phyloP scores from a whole-genome alignment of 2,888 invertebrate genomes.

The Odontomyia ornata region DNA sequence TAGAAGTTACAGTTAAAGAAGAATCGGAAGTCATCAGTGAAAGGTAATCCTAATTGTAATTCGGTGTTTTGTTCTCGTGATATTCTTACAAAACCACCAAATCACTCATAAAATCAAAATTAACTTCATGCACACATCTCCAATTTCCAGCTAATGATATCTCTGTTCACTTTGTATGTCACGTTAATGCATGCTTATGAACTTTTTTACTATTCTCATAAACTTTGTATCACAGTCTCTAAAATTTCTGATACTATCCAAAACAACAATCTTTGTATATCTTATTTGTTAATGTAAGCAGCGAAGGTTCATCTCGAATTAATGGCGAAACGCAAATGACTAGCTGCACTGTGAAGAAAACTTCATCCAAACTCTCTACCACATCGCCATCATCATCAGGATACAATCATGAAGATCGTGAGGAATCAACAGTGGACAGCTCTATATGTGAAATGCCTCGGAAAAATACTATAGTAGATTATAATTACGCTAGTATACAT shows the following conservation, averaged over 20 bases:
- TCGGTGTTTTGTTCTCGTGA: neutral
- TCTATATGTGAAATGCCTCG: neutral
- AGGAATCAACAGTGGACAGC: conserved; percentile 21
- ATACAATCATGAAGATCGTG: conserved; percentile 47
- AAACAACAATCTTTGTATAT: conserved; percentile 32
- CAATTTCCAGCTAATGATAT: conserved; percentile 35
- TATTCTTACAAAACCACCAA: neutral
- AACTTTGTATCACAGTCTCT: neutral
- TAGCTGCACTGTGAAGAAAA: conserved; percentile 29
- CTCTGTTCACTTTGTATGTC: neutral
- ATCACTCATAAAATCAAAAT: conserved; percentile 38
- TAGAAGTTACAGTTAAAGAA: conserved; percentile 28
- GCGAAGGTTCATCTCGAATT: conserved; percentile 21
- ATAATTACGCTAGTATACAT: conserved; percentile 9
- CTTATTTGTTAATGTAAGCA: conserved; percentile 31
- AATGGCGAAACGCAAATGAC: neutral
- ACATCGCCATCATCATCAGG: conserved; percentile 49
- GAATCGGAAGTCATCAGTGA: conserved; percentile 40
- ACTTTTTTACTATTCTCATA: neutral
- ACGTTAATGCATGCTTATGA: conserved; percentile 19
- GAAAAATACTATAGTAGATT: neutral
- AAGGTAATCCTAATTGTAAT: conserved; percentile 41
- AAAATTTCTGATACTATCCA: neutral
- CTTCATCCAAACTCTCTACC: conserved; percentile 54
- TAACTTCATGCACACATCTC: conserved; percentile 30